Conservation (phyloP, 2,888 invertebrate genomes). For the Scaptomyza tumidula region DNA sequence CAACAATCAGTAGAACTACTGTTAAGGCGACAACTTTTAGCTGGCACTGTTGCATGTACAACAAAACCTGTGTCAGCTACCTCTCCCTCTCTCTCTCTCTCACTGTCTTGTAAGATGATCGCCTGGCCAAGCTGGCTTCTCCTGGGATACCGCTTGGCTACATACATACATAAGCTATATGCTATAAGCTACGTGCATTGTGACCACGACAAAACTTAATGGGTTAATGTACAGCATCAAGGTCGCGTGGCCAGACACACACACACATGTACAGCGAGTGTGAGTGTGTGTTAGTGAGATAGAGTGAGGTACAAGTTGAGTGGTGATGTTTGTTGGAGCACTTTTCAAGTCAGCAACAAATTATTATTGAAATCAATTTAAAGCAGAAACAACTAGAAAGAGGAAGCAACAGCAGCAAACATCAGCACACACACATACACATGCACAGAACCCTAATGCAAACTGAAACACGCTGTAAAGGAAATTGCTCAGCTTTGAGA, state of each 20-base stretch:
- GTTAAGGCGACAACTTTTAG: constrained; percentile 28
- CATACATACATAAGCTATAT: constrained; percentile 10
- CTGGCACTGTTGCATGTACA: constrained; percentile 44
- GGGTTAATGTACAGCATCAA: constrained; percentile 77
- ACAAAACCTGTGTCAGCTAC: constrained; percentile 47
- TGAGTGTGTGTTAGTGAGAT: constrained; percentile 13
- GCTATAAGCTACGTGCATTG: constrained; percentile 35
- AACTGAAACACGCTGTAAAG: constrained; percentile 32
- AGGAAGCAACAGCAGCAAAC: constrained; percentile 37
- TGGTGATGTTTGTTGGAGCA: constrained; percentile 51
- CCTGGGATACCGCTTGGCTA: constrained; percentile 10
- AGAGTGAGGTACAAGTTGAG: constrained; percentile 31
- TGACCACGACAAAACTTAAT: constrained; percentile 69
- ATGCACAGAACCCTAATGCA: constrained; percentile 28
- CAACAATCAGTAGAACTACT: neutral
- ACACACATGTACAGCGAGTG: constrained; percentile 9
- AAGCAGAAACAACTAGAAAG: constrained; percentile 35
- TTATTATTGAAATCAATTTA: constrained; percentile 77
- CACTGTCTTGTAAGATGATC: constrained; percentile 56
- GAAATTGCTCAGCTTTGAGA: neutral
- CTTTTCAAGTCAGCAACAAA: constrained; percentile 56
- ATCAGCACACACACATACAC: constrained; percentile 14
- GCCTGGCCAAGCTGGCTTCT: constrained; percentile 36
- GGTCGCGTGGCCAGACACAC: constrained; percentile 62
- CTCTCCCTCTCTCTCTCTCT: constrained; percentile 2